These are phyloP conservation scores for Antedon bifida DNA, from an alignment of 35 echinoderm and acorn worm genomes.

Conservation along the genomic window DNA sequence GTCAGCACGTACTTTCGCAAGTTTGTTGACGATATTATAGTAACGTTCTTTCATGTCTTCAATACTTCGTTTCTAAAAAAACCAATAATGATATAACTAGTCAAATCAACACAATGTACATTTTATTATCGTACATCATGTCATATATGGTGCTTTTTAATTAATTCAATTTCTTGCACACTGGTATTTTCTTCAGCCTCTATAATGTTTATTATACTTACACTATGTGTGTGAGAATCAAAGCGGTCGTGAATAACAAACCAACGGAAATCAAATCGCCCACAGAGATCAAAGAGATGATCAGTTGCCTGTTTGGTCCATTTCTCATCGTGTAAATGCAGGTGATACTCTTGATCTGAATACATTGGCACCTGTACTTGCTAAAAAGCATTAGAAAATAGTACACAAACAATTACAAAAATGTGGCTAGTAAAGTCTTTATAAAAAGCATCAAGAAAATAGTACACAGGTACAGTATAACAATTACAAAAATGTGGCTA, in stretches of 20 bases:
- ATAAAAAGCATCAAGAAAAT: no score
- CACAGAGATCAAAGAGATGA: conserved; percentile 89
- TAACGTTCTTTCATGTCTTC: conserved; percentile 97
- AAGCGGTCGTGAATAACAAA: conserved; percentile 89
- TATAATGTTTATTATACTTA: no score
- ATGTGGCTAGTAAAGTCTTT: no score
- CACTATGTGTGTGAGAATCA: conserved; percentile 63
- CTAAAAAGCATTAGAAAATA: conserved; percentile 11
- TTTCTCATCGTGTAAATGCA: conserved; percentile 89
- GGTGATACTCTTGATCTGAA: conserved; percentile 88
- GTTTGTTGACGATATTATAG: conserved; percentile 84
- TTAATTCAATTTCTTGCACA: no score
- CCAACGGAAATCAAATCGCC: conserved; percentile 79
- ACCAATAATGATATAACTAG: no score
- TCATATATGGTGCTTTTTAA: no score
- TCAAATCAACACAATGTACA: no score
- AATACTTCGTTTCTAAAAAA: conserved; percentile 59
- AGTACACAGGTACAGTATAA: no score
- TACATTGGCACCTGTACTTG: conserved; percentile 75
- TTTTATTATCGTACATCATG: no score
- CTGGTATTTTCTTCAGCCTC: no score
- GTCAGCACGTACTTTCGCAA: conserved; percentile 70
- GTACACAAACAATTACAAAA: no score
- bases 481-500: no score
- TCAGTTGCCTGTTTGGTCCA: conserved; percentile 85